Evolutionary conservation across 2,113 vertebrate species (phyloP), one percentile per base, ranked within the genome.

Genomic region (Chrysochloris asiatica): DNA sequence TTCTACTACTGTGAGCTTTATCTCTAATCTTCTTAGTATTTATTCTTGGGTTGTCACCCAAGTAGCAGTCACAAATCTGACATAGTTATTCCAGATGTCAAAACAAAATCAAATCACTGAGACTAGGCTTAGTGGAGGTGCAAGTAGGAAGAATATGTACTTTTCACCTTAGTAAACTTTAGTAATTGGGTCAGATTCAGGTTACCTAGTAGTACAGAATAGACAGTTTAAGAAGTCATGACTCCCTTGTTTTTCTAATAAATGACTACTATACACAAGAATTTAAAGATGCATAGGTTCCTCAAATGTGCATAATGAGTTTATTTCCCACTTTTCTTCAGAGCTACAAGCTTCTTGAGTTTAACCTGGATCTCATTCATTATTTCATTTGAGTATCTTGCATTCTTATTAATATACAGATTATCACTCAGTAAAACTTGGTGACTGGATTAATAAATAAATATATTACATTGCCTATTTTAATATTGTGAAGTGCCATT

Each of bases 81-180:
- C 52, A 80, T 78, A 88, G n/a, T 78, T 85, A 75, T 81, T 92
- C 30, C 13, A 92, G 43, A 67, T 92, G n/a, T 94, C 65, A 94
- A 95, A 80, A 73, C n/a, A 90, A 95, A 93, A 83, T 90, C 38
- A 94, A 86, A 90, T 86, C 80, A 24, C 48, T 52, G 8, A 61
- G 43, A 73, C 21, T 43, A 75, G 59, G 16, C 78, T 83, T 50
- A 45, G 24, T 67, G 41, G n/a, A 73, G 16, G 22, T 54, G 16
- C 6, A 69, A 71, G 14, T 14, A 16, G 21, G 30, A 78, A 91
- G n/a, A 59, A 4, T 83, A n/a, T n/a, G n/a, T n/a, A 52, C 17
- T 61, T 93, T 89, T 80, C 88, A 38, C 33, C 28, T 76, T 26
- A 11, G 45, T 72, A 73, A 63, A 5, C 41, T 54, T 11, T 10